A percentile compares a stretch with the other conserved stretches of the same genome.
These are phyloP conservation scores for Bombus huntii DNA, from an alignment of 1,140 invertebrate species.

Conservation along the genomic window DNA sequence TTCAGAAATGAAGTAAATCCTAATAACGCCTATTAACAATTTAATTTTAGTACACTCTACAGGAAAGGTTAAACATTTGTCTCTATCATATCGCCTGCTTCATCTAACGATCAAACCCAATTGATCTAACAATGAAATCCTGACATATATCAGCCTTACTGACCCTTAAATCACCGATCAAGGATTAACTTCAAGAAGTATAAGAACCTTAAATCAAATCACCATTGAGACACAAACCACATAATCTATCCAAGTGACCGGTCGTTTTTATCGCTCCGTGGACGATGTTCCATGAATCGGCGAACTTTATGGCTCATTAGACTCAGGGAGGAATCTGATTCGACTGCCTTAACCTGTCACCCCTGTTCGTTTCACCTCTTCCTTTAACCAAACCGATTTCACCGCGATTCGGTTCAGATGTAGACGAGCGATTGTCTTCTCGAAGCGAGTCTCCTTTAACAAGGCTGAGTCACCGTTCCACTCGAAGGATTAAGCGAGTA, in stretches of 20 bases:
- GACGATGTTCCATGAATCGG: constrained; percentile 28
- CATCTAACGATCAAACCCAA: not conserved
- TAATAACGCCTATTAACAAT: too few relatives aligned
- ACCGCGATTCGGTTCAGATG: not conserved
- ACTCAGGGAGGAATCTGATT: constrained; percentile 45
- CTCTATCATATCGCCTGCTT: not conserved
- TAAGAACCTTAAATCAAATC: not conserved
- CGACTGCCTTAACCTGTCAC: constrained; percentile 22
- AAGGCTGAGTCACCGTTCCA: constrained; percentile 63
- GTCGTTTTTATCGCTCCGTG: not conserved
- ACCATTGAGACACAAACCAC: not conserved
- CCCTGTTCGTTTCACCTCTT: not conserved
- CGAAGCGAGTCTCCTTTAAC: constrained; percentile 1
- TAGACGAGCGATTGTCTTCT: constrained; percentile 10
- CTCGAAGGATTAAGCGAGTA: constrained; percentile 69
- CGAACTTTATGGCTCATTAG: constrained; percentile 61
- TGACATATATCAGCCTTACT: not conserved
- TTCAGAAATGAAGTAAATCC: too few relatives aligned
- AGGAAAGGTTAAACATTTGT: too few relatives aligned
- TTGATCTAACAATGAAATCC: not conserved
- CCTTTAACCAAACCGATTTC: not conserved
- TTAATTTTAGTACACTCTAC: too few relatives aligned
- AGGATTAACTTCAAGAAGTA: not conserved
- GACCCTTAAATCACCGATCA: not conserved
- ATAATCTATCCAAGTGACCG: constrained; percentile 25